Conservation (phyloP, 1,140 invertebrate species). For the Chionoecetes opilio region DNA sequence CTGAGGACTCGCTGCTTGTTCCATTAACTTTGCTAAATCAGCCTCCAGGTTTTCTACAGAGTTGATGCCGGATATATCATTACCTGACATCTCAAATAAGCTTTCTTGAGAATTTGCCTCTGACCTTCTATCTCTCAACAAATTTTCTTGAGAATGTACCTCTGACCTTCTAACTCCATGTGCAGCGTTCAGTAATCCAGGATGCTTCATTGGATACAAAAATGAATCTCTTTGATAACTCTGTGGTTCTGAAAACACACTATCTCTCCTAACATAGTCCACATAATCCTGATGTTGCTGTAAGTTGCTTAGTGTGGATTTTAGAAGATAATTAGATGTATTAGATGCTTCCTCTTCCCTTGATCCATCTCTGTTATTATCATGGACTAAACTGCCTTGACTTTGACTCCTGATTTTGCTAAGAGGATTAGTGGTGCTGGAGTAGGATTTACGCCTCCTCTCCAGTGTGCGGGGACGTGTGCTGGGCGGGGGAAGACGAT, state of each 20-base stretch:
- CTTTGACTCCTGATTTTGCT: conserved; percentile 51
- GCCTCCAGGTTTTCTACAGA: background rate
- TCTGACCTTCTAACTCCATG: background rate
- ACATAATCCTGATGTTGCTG: background rate
- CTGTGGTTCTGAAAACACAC: background rate
- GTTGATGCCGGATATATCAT: background rate
- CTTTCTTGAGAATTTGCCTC: background rate
- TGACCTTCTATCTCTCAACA: background rate
- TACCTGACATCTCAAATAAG: background rate
- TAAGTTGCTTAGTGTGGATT: background rate
- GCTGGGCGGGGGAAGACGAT: conserved; percentile 29
- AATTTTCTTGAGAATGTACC: background rate
- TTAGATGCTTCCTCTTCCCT: background rate
- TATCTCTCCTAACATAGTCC: background rate
- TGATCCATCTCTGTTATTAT: background rate
- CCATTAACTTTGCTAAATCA: background rate
- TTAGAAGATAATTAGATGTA: background rate
- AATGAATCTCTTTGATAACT: background rate
- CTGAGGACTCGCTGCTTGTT: background rate
- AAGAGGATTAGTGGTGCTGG: background rate
- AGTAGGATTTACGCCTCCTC: background rate
- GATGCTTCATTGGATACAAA: background rate
- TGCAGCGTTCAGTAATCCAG: background rate
- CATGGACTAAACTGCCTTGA: conserved; percentile 14
- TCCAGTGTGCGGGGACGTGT: conserved; percentile 60